A percentile compares a stretch with the other conserved stretches of the same genome.
These are phyloP conservation scores for Albula goreensis DNA, from an alignment of 2,113 vertebrate genomes.

Conservation along the genomic window DNA sequence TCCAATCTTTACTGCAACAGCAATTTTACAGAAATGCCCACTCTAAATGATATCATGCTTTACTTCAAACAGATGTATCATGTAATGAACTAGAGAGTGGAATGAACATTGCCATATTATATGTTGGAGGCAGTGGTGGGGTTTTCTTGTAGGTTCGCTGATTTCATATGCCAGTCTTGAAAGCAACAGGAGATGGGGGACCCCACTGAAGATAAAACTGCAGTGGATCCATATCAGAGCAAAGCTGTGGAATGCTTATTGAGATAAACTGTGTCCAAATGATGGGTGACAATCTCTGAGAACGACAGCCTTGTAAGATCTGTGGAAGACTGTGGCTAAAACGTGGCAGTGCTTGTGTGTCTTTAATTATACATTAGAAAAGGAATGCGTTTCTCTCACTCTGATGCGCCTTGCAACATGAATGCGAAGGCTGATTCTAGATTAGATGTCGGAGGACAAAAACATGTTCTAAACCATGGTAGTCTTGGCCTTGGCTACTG, in stretches of 20 bases:
- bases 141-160: neutral
- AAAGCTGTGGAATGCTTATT: neutral
- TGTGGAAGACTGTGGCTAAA: neutral
- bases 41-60: neutral
- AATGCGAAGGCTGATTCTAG: neutral
- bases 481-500: no score
- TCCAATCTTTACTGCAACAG: neutral
- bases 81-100: neutral
- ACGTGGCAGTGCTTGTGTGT: conserved; percentile 7
- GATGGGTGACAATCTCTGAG: neutral
- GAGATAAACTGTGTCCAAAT: neutral
- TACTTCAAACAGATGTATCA: neutral
- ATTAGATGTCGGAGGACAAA: neutral
- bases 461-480: neutral
- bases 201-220: neutral
- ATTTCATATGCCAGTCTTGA: neutral
- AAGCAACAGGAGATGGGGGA: neutral
- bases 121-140: neutral
- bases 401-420: neutral
- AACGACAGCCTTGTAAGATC: neutral
- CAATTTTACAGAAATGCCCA: neutral
- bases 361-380: conserved; percentile 23
- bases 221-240: neutral
- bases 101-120: neutral
- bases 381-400: conserved; percentile 11